These are phyloP conservation scores for Odontomachus brunneus DNA, from an alignment of 1,140 invertebrate species.

Conservation along the genomic window DNA sequence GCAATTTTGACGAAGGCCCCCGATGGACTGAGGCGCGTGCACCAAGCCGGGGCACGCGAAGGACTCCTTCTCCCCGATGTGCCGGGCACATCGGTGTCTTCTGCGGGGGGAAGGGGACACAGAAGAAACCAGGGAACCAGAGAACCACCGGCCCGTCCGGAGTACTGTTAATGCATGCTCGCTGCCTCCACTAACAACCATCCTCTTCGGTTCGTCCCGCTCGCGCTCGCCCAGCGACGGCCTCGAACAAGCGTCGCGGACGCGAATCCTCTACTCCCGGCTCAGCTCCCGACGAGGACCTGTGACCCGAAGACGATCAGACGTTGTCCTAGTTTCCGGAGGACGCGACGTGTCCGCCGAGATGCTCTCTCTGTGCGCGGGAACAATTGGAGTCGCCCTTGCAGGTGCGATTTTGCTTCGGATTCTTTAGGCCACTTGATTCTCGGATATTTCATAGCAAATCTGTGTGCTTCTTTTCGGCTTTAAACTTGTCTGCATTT, in stretches of 20 bases:
- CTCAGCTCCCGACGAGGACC: background rate
- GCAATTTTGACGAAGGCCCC: slow-evolving; percentile 81
- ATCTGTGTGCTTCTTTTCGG: too few relatives aligned
- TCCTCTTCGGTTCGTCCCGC: slow-evolving; percentile 74
- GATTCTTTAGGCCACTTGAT: too few relatives aligned
- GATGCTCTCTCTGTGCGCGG: background rate
- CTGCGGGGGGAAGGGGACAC: slow-evolving; percentile 68
- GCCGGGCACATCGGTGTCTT: slow-evolving; percentile 47
- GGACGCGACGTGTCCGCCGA: background rate
- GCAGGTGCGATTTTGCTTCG: background rate
- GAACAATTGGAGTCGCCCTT: slow-evolving; percentile 8
- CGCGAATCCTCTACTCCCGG: slow-evolving; percentile 64
- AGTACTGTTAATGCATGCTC: slow-evolving; percentile 85
- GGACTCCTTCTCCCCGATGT: slow-evolving; percentile 75
- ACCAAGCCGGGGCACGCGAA: slow-evolving; percentile 66
- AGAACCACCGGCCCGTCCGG: slow-evolving; percentile 81
- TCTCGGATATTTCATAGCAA: too few relatives aligned
- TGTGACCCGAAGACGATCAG: slow-evolving; percentile 36
- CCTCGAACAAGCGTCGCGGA: slow-evolving; percentile 69
- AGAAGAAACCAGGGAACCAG: slow-evolving; percentile 70
- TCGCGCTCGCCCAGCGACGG: slow-evolving; percentile 65
- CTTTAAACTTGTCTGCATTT: too few relatives aligned
- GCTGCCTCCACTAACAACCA: slow-evolving; percentile 83
- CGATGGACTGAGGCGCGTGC: slow-evolving; percentile 80
- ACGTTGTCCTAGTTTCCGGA: slow-evolving; percentile 32